Evolutionary conservation across 2,888 invertebrate species (phyloP), one percentile per base, ranked within the genome.

Genomic region (Eremobia ochroleuca): DNA sequence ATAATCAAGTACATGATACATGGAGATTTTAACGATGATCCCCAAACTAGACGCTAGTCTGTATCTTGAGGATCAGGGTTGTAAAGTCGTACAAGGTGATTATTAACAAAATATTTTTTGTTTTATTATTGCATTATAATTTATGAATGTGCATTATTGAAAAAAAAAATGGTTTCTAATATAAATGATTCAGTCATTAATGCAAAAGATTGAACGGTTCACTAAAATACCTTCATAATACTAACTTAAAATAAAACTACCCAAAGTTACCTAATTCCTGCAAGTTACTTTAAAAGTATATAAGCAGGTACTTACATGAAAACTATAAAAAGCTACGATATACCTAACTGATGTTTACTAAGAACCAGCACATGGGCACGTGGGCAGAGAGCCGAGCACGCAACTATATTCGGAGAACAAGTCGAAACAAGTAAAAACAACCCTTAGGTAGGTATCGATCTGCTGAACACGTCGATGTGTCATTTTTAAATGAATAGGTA

Each of bases 321-420:
- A 72, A 34, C 18, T 21, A 25, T 49, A 11, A n/a, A 52, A 62
- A 58, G 46, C 21, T 49, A 13, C 46, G 1, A 8, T 25, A 11
- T 58, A 49, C 25, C 28, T 52, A 49, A 28, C 28, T 52, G 11
- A 34, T 73, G 21, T 52, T 58, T 52, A 65, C 25, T 34, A 43
- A 21, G 65, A 80, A 73, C 49, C 28, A 11, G 52, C 8, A 9
- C 34, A 43, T 43, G 52, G 25, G 43, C 15, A 8, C 34, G 49
- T 31, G 52, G 28, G 18, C 40, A 21, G 49, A 28, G 8, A 28
- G 66, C 40, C 34, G 58, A 40, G n/a, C 73, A 52, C 43, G 52
- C 31, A 25, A 52, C 80, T n/a, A 43, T 37, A 66, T 70, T 81
- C 81, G 43, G 59, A 46, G 68, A 72, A 71, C 25, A 55, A 1